Percentiles rank a stretch among this genome's conserved stretches.
phyloP scores from a whole-genome alignment of 2,797 vertebrate species.

The Danio albolineatus region DNA sequence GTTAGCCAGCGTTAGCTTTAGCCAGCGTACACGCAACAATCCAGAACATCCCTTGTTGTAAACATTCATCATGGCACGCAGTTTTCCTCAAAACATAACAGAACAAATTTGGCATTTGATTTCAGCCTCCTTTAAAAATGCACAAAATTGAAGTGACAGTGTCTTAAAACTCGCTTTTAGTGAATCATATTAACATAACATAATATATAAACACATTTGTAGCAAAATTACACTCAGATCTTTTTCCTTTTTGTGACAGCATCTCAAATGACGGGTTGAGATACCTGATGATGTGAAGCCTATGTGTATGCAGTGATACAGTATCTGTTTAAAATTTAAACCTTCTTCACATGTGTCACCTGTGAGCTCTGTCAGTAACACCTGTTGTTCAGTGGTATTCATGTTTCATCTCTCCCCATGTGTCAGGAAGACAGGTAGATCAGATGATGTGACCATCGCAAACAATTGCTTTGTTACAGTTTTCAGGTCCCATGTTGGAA shows the following conservation, averaged over 20 bases:
- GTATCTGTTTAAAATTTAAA: conserved; percentile 56
- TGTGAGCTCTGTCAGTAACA: conserved; percentile 62
- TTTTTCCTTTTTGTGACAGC: background rate
- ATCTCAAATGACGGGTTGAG: conserved; percentile 16
- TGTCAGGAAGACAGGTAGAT: conserved; percentile 13
- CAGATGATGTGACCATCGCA: conserved; percentile 57
- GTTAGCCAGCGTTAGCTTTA: conserved; percentile 44
- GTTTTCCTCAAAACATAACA: background rate
- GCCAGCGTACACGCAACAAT: background rate
- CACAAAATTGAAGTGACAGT: too few relatives aligned
- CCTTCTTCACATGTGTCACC: conserved; percentile 52
- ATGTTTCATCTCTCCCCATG: conserved; percentile 62
- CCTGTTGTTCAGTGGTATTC: conserved; percentile 74
- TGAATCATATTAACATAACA: background rate
- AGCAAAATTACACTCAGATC: background rate
- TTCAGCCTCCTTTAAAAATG: too few relatives aligned
- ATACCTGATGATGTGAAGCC: conserved; percentile 39
- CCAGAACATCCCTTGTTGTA: background rate
- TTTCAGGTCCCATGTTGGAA: conserved; percentile 59
- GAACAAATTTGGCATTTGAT: background rate
- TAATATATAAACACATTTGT: background rate
- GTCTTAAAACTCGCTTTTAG: background rate
- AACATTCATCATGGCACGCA: conserved; percentile 18
- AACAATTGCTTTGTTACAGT: conserved; percentile 61
- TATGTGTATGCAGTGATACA: conserved; percentile 26